A percentile compares a stretch with the other conserved stretches of the same genome.
These are phyloP conservation scores for Cyclargus thomasi DNA, from an alignment of 1,140 invertebrate species.

Conservation along the genomic window DNA sequence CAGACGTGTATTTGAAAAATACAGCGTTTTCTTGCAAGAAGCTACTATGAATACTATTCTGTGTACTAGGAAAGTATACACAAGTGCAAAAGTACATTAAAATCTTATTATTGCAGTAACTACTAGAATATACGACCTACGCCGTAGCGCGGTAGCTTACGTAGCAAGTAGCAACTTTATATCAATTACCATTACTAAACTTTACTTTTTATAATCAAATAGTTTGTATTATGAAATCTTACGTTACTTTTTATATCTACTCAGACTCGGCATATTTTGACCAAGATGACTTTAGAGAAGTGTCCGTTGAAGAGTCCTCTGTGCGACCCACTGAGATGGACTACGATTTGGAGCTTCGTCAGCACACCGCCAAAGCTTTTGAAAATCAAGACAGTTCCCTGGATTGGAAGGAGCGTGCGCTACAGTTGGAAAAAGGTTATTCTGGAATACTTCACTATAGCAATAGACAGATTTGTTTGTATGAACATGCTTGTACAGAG, in stretches of 20 bases:
- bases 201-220: too few species aligned
- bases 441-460: background rate
- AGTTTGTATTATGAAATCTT: too few species aligned
- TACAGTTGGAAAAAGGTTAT: slow-evolving; percentile 76
- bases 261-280: slow-evolving; percentile 50
- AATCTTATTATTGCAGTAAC: too few species aligned
- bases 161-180: too few species aligned
- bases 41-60: too few species aligned
- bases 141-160: too few species aligned
- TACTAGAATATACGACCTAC: too few species aligned
- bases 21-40: too few species aligned
- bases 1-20: too few species aligned
- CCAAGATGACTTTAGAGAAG: slow-evolving; percentile 48
- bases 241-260: slow-evolving; percentile 10
- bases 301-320: slow-evolving; percentile 41
- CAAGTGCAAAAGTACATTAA: too few species aligned
- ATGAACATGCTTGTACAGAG: background rate
- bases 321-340: slow-evolving; percentile 46
- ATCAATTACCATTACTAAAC: too few species aligned
- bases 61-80: too few species aligned
- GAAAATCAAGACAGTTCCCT: slow-evolving; percentile 58
- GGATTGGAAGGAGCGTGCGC: slow-evolving; percentile 75
- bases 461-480: background rate
- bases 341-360: slow-evolving; percentile 45
- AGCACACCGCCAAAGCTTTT: slow-evolving; percentile 43